Evolutionary conservation across 1,140 invertebrate species (phyloP), one percentile per base, ranked within the genome.

Genomic region (Colletes latitarsis): DNA sequence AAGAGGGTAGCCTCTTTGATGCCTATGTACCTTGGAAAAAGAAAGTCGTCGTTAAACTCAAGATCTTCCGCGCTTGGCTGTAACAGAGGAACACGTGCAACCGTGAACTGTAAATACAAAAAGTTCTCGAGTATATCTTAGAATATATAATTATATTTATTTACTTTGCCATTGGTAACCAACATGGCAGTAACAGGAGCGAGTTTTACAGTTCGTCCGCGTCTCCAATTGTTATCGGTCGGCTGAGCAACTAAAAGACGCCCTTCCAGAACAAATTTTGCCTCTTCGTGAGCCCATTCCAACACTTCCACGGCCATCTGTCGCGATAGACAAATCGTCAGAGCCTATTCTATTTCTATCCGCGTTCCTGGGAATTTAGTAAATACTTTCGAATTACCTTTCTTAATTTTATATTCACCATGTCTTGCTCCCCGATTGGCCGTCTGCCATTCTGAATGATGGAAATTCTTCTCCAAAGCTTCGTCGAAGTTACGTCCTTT

Each of bases 241-340:
- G 97, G 96, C 91, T 97, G 97, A 30, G 97, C 97, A 90, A 96
- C 97, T 66, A 97, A 94, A 81, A 99, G 94, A 90, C 96, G 96
- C 69, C 98, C 97, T 92, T 98, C 97, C 90, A 98, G 95, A 71
- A 97, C 95, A 90, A 98, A 98, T 89, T 96, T 95, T 3, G 97
- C 97, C 91, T 97, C 96, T 90, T 98, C 98, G 86, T 98, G 97
- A 91, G 96, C 96, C 98, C 98, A 99, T 86, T 98, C 97, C 74
- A 99, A 93, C 1, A 98, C 95, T 90, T 99, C 98, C 69, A 99
- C 96, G 71, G 98, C 98, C 94, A 98, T 97, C 96, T 96, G 86
- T 39, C 88, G 70, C 41, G 66, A 57, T 74, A 77, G 58, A 49
- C 19, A 15, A 19, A 63, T 70, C 14, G 41, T 73, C 58, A 53